phyloP scores from a whole-genome alignment of 1,140 invertebrate genomes.

The Octopus bimaculoides region DNA sequence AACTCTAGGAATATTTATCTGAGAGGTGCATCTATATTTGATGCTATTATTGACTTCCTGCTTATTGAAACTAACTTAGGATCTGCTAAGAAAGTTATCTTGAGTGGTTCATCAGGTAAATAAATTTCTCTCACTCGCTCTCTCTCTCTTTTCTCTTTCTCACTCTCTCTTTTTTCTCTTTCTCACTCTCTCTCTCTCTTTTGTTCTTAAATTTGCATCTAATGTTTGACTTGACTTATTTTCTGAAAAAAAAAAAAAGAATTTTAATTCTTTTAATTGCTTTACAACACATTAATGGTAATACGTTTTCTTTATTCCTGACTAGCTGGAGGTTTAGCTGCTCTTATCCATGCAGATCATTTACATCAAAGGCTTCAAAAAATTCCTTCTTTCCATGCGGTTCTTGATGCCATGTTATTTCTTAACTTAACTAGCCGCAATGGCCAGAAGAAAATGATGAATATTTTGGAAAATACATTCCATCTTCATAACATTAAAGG shows the following conservation, averaged over 20 bases:
- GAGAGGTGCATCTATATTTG: constrained; percentile 34
- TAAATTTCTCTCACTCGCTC: background rate
- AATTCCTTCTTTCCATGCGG: constrained; percentile 32
- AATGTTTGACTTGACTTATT: too few species aligned
- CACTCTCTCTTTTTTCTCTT: background rate
- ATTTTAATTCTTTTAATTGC: too few species aligned
- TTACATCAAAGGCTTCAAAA: constrained; percentile 28
- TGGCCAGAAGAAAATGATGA: constrained; percentile 27
- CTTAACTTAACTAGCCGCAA: background rate
- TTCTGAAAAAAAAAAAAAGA: too few species aligned
- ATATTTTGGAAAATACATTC: constrained; percentile 30
- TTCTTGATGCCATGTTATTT: constrained; percentile 37
- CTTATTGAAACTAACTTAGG: constrained; percentile 27
- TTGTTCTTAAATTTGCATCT: background rate
- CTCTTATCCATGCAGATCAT: constrained; percentile 36
- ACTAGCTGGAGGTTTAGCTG: constrained; percentile 37
- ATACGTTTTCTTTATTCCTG: background rate
- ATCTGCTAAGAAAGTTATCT: constrained; percentile 35
- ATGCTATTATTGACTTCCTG: constrained; percentile 38
- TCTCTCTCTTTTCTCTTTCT: background rate
- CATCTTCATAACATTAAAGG: constrained; percentile 35
- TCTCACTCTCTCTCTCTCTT: too few species aligned
- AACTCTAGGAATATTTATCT: constrained; percentile 34
- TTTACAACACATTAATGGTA: background rate
- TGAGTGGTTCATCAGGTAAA: constrained; percentile 39